A percentile compares a stretch with the other conserved stretches of the same genome.
Evolutionary conservation across 2,113 vertebrate genomes (phyloP).

Genomic region (Progne subis): DNA sequence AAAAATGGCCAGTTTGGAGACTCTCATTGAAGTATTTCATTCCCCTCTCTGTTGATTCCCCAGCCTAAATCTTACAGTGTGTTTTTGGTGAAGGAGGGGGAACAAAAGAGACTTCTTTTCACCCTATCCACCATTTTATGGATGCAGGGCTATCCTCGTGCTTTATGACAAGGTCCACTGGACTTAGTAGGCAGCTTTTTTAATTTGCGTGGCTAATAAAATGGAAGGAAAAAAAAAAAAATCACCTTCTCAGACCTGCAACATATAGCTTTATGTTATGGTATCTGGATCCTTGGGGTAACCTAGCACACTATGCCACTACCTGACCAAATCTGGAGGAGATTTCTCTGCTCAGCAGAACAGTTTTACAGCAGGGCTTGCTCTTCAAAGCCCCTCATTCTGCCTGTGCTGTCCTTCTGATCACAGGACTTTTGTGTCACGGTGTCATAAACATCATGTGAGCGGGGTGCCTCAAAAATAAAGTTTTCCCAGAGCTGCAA

Average conservation of each 20-base stretch:
- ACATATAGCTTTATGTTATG: background rate
- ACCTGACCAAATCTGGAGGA: background rate
- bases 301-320: background rate
- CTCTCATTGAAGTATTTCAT: background rate
- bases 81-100: background rate
- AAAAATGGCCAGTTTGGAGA: background rate
- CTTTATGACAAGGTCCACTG: background rate
- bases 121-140: background rate
- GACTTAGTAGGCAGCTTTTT: background rate
- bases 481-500: background rate
- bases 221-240: background rate
- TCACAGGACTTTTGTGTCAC: background rate
- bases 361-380: background rate
- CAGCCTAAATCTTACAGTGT: background rate
- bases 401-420: background rate
- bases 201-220: background rate
- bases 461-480: accelerated
- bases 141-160: background rate
- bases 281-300: background rate
- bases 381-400: background rate
- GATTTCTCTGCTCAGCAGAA: background rate
- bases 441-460: background rate
- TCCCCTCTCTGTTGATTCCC: background rate
- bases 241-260: background rate
- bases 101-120: background rate